Percentiles rank a stretch among this genome's conserved stretches.
phyloP scores from a whole-genome alignment of 2,797 vertebrate genomes.

The Gallinago nigripennis region DNA sequence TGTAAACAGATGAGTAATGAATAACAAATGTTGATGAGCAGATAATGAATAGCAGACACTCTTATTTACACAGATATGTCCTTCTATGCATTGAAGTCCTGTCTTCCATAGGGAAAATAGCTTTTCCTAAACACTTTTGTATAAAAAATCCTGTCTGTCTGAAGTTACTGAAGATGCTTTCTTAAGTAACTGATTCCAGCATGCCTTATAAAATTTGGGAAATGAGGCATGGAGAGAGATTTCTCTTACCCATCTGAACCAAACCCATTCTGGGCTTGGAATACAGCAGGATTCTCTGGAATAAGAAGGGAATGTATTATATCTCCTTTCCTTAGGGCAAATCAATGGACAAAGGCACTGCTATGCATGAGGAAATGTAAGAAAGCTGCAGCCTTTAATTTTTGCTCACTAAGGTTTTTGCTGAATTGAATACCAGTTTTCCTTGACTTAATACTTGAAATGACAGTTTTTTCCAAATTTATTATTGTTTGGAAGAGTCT shows the following conservation, averaged over 20 bases:
- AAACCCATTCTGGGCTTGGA: not conserved
- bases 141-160: slow-evolving; percentile 39
- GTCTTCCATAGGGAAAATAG: slow-evolving; percentile 49
- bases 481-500: not conserved
- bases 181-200: slow-evolving; percentile 56
- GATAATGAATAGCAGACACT: slow-evolving; percentile 56
- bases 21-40: slow-evolving; percentile 64
- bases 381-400: slow-evolving; percentile 2
- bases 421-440: not conserved
- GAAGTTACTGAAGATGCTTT: slow-evolving; percentile 58
- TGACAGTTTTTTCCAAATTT: not conserved
- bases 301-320: slow-evolving; percentile 27
- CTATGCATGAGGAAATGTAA: slow-evolving; percentile 18
- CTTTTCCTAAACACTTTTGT: slow-evolving; percentile 49
- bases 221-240: slow-evolving; percentile 23
- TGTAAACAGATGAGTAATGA: slow-evolving; percentile 64
- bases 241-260: slow-evolving; percentile 17
- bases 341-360: slow-evolving; percentile 56
- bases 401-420: not conserved
- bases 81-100: slow-evolving; percentile 43
- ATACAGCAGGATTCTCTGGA: not conserved
- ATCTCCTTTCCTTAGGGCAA: slow-evolving; percentile 44
- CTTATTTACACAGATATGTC: slow-evolving; percentile 56
- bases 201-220: slow-evolving; percentile 43
- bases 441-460: not conserved